Conservation (phyloP, 1,140 invertebrate genomes). For the Drosophila nigrodunni region DNA sequence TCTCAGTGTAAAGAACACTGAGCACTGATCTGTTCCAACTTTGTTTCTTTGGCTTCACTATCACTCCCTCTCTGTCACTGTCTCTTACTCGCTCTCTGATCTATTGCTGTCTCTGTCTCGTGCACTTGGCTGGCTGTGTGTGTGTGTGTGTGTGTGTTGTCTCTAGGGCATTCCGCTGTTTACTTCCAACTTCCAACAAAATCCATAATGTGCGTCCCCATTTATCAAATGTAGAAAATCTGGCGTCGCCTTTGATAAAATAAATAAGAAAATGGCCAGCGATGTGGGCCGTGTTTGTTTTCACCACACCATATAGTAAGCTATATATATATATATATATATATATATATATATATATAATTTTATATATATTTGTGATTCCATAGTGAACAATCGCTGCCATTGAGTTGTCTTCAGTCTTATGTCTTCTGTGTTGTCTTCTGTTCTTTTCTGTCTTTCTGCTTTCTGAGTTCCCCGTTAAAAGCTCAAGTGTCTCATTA, state of each 20-base stretch:
- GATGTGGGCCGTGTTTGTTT: constrained; percentile 55
- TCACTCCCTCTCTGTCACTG: neutral
- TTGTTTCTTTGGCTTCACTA: neutral
- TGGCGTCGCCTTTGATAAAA: constrained; percentile 69
- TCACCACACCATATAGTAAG: neutral
- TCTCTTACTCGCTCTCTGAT: neutral
- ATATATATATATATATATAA: constrained; percentile 24
- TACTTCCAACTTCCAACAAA: constrained; percentile 47
- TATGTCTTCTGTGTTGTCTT: constrained; percentile 16
- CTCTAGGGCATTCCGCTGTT: constrained; percentile 14
- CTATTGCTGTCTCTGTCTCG: constrained; percentile 7
- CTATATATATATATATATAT: constrained; percentile 11
- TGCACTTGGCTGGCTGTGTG: neutral
- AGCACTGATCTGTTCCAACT: neutral
- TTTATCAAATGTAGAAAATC: constrained; percentile 76
- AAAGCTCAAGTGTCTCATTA: constrained; percentile 72
- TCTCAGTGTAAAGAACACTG: neutral
- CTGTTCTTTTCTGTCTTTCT: constrained; percentile 9
- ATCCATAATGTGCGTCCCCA: constrained; percentile 66
- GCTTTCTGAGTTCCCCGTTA: constrained; percentile 21
- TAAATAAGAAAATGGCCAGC: constrained; percentile 74
- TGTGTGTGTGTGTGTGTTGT: neutral
- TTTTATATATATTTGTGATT: constrained; percentile 29
- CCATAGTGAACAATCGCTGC: constrained; percentile 55
- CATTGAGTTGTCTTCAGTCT: constrained; percentile 48